Conservation (phyloP, 1,140 invertebrate species). For the Lordiphosa mommai region DNA sequence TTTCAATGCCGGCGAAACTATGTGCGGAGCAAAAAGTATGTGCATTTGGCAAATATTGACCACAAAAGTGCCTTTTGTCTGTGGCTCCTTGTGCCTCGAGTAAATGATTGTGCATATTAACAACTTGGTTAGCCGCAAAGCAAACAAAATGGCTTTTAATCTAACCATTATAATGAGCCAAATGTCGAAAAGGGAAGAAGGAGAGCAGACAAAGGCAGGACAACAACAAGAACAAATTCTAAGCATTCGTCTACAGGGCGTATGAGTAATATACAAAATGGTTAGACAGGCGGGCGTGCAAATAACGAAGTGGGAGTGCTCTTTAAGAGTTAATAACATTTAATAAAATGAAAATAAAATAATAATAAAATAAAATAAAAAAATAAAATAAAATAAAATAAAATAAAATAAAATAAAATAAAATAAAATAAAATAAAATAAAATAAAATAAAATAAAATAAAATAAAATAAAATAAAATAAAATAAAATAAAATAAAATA, state of each 20-base stretch:
- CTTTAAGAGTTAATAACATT: too few species aligned
- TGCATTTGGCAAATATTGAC: slow-evolving; percentile 38
- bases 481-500: too few species aligned
- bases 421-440: too few species aligned
- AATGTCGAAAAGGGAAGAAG: slow-evolving; percentile 9
- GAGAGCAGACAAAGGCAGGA: slow-evolving; percentile 2
- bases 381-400: too few species aligned
- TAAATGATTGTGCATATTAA: slow-evolving; percentile 54
- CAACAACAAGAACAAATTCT: slow-evolving; percentile 3
- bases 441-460: too few species aligned
- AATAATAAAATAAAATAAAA: too few species aligned
- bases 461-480: too few species aligned
- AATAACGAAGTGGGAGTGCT: not conserved
- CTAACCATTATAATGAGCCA: slow-evolving; percentile 47
- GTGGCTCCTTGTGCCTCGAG: slow-evolving; percentile 21
- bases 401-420: too few species aligned
- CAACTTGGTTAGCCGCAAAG: slow-evolving; percentile 45
- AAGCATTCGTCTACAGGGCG: slow-evolving; percentile 15
- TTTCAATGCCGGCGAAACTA: slow-evolving; percentile 25
- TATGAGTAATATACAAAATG: slow-evolving; percentile 21
- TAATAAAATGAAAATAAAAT: too few species aligned
- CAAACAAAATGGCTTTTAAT: slow-evolving; percentile 56
- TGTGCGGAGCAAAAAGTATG: slow-evolving; percentile 22
- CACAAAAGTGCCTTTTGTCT: slow-evolving; percentile 29
- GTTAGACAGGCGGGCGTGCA: not conserved